Percentiles rank a stretch among this genome's conserved stretches.
These are phyloP conservation scores for Pangasianodon gigas DNA, from an alignment of 2,113 vertebrate genomes.

Conservation along the genomic window DNA sequence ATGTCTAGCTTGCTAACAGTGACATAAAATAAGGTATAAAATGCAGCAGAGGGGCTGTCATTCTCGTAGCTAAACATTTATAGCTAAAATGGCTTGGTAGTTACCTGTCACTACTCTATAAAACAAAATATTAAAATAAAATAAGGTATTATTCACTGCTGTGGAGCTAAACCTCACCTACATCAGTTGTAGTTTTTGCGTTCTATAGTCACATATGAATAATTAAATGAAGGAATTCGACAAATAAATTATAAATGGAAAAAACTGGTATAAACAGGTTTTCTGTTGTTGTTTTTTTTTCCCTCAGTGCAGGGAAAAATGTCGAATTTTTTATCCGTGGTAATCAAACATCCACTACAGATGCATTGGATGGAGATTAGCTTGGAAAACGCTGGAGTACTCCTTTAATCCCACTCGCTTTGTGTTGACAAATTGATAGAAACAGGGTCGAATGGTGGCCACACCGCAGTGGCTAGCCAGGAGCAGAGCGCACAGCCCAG, in stretches of 20 bases:
- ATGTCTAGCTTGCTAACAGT: not conserved
- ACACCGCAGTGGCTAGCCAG: slow-evolving; percentile 37
- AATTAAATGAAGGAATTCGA: not conserved
- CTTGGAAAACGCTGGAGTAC: not conserved
- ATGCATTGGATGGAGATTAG: not conserved
- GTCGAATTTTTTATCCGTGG: not conserved
- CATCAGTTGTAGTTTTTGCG: not conserved
- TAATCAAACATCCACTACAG: not conserved
- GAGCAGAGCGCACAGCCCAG: slow-evolving; percentile 35
- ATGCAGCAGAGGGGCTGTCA: not conserved
- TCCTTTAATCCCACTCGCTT: slow-evolving; percentile 21
- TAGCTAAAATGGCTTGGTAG: not conserved
- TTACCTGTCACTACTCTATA: not conserved
- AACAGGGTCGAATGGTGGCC: slow-evolving; percentile 26
- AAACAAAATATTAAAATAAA: not conserved
- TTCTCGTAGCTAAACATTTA: not conserved
- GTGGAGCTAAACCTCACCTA: not conserved
- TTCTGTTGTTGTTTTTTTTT: not conserved
- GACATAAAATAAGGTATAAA: not conserved
- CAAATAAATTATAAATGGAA: not conserved
- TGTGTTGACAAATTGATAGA: slow-evolving; percentile 45
- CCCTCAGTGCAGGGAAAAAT: not conserved
- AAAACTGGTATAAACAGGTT: not conserved
- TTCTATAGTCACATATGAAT: not conserved
- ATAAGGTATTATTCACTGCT: not conserved